These are phyloP conservation scores for Bombus pyrosoma DNA, from an alignment of 1,140 invertebrate genomes.

Conservation along the genomic window DNA sequence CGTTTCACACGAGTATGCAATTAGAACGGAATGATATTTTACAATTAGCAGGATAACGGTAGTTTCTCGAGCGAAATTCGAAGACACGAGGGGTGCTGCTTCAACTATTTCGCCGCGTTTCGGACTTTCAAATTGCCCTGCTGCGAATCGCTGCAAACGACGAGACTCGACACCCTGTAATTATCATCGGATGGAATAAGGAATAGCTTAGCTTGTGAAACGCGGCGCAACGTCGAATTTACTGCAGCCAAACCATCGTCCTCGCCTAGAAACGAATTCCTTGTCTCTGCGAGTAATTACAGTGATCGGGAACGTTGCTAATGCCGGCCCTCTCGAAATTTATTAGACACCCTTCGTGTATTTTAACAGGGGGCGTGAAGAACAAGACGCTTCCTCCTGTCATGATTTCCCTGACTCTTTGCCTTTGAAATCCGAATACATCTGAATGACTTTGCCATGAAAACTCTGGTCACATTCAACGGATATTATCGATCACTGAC, in stretches of 20 bases:
- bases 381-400: neutral
- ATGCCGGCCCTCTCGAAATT: neutral
- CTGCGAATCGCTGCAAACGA: constrained; percentile 14
- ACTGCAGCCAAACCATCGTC: neutral
- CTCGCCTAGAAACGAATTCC: constrained; percentile 18
- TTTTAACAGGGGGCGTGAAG: neutral
- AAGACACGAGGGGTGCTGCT: neutral
- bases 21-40: constrained; percentile 25
- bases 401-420: neutral
- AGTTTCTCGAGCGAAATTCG: neutral
- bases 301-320: constrained; percentile 3
- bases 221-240: constrained; percentile 13
- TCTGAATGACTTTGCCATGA: too few species aligned
- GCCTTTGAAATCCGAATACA: neutral
- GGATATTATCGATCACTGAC: too few species aligned
- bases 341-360: neutral
- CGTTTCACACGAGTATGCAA: neutral
- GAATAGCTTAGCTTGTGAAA: neutral
- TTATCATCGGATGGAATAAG: constrained; percentile 41
- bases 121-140: constrained; percentile 31
- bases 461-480: too few species aligned
- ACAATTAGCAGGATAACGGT: constrained; percentile 4
- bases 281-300: constrained; percentile 25
- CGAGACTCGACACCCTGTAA: neutral
- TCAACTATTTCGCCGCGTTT: constrained; percentile 6